Evolutionary conservation across 1,140 invertebrate genomes (phyloP).

Genomic region (Chymomyza costata): DNA sequence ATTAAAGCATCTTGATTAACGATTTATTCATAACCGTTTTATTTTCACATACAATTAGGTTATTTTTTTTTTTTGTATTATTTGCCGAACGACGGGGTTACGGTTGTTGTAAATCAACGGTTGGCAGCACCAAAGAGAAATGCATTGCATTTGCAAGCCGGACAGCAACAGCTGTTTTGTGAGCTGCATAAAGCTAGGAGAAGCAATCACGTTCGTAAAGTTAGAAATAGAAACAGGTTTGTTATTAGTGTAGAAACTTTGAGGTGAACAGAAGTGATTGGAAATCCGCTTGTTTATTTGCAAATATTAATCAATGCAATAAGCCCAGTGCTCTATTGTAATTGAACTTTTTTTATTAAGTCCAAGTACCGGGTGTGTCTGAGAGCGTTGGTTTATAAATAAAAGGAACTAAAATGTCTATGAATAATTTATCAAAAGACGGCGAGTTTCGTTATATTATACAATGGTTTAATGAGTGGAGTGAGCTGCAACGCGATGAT

Average conservation of each 20-base stretch:
- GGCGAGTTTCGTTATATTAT: conserved; percentile 86
- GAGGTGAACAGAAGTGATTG: conserved; percentile 10
- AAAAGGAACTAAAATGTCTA: conserved; percentile 49
- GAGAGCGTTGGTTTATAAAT: conserved; percentile 20
- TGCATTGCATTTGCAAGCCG: no score
- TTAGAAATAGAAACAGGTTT: conserved; percentile 49
- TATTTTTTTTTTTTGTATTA: no score
- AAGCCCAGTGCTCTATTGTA: background rate
- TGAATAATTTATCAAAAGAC: conserved; percentile 76
- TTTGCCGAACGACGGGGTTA: background rate
- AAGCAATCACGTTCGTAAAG: conserved; percentile 44
- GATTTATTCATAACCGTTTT: no score
- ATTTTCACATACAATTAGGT: no score
- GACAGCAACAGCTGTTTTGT: conserved; percentile 32
- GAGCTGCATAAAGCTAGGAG: conserved; percentile 34
- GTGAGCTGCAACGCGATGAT: conserved; percentile 88
- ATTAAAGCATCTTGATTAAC: no score
- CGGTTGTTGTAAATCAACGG: conserved; percentile 19
- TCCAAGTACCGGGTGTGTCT: conserved; percentile 16
- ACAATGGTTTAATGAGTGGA: conserved; percentile 93
- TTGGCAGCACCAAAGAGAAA: conserved; percentile 17
- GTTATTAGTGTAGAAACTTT: conserved; percentile 52
- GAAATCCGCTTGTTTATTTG: background rate
- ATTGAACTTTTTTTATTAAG: conserved; percentile 8
- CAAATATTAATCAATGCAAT: no score